A percentile compares a stretch with the other conserved stretches of the same genome.
phyloP scores from a whole-genome alignment of 2,888 invertebrate genomes.

The Fragum whitleyi region DNA sequence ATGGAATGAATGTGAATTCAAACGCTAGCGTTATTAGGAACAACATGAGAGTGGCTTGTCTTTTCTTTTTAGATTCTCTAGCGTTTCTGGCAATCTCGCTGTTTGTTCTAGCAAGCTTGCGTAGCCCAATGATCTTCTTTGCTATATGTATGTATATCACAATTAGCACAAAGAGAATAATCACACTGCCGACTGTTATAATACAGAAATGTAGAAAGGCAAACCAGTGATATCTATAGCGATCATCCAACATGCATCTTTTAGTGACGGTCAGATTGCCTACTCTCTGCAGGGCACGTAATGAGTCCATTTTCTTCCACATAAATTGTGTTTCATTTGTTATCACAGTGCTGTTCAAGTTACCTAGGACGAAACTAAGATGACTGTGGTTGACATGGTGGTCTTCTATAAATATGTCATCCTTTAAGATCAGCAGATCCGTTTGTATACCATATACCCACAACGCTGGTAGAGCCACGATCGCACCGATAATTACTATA shows the following conservation, averaged over 20 bases:
- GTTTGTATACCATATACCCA: conserved; percentile 66
- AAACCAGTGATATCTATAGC: conserved; percentile 38
- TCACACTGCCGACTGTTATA: conserved; percentile 42
- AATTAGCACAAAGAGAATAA: conserved; percentile 45
- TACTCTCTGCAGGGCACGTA: not conserved
- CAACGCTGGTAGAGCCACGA: conserved; percentile 60
- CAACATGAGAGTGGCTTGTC: conserved; percentile 67
- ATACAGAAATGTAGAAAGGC: conserved; percentile 56
- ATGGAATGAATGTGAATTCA: conserved; percentile 73
- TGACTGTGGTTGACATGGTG: conserved; percentile 14
- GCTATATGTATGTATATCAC: conserved; percentile 52
- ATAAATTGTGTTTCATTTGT: not conserved
- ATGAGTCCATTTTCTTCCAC: not conserved
- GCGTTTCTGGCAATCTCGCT: conserved; percentile 28
- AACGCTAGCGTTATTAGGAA: conserved; percentile 74
- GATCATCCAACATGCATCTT: conserved; percentile 53
- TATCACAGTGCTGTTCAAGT: not conserved
- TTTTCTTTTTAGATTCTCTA: conserved; percentile 31
- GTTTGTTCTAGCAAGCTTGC: conserved; percentile 3
- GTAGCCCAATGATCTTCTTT: conserved; percentile 37
- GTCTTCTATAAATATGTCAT: conserved; percentile 15
- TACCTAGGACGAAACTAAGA: conserved; percentile 7
- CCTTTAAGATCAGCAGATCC: conserved; percentile 23
- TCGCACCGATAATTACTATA: conserved; percentile 38
- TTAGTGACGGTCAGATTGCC: conserved; percentile 34